A percentile compares a stretch with the other conserved stretches of the same genome.
These are phyloP conservation scores for Cecropterus lyciades DNA, from an alignment of 1,140 invertebrate genomes.

Conservation along the genomic window DNA sequence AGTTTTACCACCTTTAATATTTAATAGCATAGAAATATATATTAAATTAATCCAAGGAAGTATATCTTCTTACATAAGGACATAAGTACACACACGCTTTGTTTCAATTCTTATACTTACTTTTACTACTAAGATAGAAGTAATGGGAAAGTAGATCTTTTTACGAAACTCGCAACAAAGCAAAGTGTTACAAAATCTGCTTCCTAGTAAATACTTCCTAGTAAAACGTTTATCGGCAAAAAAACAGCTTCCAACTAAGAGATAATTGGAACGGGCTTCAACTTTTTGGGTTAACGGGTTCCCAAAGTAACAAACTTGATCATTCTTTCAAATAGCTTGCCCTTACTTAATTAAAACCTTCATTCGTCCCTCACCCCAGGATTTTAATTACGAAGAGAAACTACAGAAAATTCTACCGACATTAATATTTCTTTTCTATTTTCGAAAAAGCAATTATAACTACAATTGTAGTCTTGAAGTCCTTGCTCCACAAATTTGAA, in stretches of 20 bases:
- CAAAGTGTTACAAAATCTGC: neutral
- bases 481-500: neutral
- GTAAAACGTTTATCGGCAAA: no score
- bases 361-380: neutral
- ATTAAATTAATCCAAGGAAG: no score
- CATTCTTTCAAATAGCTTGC: neutral
- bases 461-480: neutral
- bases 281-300: conserved; percentile 3
- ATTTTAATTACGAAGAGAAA: neutral
- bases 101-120: no score
- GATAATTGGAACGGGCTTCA: neutral
- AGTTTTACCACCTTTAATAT: no score
- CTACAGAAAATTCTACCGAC: neutral
- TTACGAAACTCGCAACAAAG: no score
- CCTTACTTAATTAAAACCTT: conserved; percentile 5
- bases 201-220: neutral
- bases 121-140: no score
- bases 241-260: neutral
- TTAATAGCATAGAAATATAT: no score
- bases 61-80: no score
- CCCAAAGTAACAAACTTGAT: conserved; percentile 2
- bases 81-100: no score
- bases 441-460: conserved; percentile 7
- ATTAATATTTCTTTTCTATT: conserved; percentile 4
- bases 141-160: no score